Evolutionary conservation across 2,888 invertebrate species (phyloP).

Genomic region (Halictus ligatus): DNA sequence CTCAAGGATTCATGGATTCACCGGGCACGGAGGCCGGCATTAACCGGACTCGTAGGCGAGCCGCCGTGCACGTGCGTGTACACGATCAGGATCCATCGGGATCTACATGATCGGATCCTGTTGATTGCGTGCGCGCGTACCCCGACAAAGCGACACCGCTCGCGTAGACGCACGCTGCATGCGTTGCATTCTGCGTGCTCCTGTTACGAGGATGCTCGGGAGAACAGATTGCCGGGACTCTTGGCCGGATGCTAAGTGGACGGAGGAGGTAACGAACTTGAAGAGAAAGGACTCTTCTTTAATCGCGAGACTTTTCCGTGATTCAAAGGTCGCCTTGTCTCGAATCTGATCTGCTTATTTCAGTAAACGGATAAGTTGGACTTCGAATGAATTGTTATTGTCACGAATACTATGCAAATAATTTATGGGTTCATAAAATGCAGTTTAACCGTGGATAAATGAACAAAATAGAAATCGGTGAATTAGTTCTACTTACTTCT

Average conservation of each 20-base stretch:
- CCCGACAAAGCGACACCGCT: conserved; percentile 63
- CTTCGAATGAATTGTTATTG: background rate
- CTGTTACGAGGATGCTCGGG: conserved; percentile 14
- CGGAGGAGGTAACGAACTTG: conserved; percentile 27
- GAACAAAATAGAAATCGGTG: background rate
- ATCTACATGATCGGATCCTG: conserved; percentile 67
- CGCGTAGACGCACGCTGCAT: conserved; percentile 30
- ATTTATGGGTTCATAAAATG: background rate
- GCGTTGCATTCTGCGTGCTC: conserved; percentile 42
- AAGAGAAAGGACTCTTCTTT: background rate
- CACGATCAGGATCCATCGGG: conserved; percentile 58
- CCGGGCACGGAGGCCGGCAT: conserved; percentile 43
- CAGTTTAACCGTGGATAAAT: background rate
- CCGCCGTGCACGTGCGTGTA: conserved; percentile 52
- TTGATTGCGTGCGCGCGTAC: conserved; percentile 52
- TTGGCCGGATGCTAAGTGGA: conserved; percentile 37
- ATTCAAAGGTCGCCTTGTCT: background rate
- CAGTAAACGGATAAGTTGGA: background rate
- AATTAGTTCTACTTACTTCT: no score
- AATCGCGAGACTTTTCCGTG: background rate
- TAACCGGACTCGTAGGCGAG: conserved; percentile 37
- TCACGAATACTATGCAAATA: no score
- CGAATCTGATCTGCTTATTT: background rate
- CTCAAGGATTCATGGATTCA: conserved; percentile 65
- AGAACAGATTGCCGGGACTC: conserved; percentile 57